Percentiles rank a stretch among this genome's conserved stretches.
Evolutionary conservation across 37 sponge, comb jelly and placozoan species (phyloP).

Genomic region (Cladorhizidae sp.): DNA sequence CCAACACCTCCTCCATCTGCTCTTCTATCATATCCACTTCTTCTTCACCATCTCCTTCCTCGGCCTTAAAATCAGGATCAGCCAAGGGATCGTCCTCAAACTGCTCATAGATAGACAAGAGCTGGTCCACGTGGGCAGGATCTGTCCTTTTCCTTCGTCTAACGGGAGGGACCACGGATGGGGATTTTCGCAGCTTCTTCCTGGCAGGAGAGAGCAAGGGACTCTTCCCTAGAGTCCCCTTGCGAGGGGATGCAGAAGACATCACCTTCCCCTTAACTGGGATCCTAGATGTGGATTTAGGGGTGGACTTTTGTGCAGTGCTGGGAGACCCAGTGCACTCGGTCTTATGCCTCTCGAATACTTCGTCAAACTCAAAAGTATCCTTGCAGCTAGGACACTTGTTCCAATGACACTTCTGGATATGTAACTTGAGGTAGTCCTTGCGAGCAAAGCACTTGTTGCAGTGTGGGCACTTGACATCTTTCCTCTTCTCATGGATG

Average conservation of each 20-base stretch:
- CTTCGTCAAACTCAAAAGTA: neutral
- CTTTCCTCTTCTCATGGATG: constrained; percentile 37
- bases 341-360: neutral
- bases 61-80: constrained; percentile 2
- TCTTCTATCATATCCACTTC: constrained; percentile 4
- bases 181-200: neutral
- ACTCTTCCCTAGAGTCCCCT: too few species aligned
- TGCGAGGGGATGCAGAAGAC: neutral
- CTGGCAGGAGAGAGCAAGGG: neutral
- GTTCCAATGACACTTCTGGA: constrained; percentile 32
- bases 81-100: constrained; percentile 34
- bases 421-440: constrained; percentile 36
- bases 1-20: neutral
- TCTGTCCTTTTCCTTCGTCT: neutral
- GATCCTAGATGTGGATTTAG: neutral
- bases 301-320: neutral
- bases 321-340: constrained; percentile 7
- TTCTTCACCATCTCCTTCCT: neutral
- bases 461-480: constrained; percentile 10
- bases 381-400: constrained; percentile 28
- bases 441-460: constrained; percentile 41
- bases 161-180: neutral
- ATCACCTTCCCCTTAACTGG: neutral
- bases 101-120: constrained; percentile 20
- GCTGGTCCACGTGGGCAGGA: constrained; percentile 3